Conservation (phyloP, 2,113 vertebrate species). For the Corythaeola cristata region DNA sequence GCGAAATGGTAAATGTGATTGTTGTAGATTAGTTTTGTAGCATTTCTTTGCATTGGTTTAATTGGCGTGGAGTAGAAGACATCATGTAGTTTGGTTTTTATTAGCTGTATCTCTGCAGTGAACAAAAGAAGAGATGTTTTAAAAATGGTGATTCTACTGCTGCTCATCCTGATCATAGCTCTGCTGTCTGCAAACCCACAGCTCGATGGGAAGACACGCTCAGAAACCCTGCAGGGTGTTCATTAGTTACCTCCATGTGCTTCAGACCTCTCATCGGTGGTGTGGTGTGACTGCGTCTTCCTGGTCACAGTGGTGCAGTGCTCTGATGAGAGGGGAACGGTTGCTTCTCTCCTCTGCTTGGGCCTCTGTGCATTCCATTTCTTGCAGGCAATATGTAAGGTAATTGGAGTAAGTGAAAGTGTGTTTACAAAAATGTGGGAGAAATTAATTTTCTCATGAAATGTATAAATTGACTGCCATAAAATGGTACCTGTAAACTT, state of each 20-base stretch:
- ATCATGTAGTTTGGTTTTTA: neutral
- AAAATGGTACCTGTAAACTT: neutral
- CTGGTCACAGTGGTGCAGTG: accelerated
- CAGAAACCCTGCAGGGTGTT: neutral
- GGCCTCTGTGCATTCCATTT: neutral
- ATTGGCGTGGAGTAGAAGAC: neutral
- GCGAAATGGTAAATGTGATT: neutral
- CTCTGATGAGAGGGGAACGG: neutral
- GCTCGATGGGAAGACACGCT: neutral
- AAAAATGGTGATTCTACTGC: neutral
- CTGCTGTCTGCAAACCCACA: neutral
- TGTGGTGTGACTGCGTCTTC: neutral
- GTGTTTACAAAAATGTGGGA: neutral
- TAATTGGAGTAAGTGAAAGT: neutral
- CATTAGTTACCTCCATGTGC: neutral
- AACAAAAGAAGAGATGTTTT: neutral
- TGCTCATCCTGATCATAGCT: neutral
- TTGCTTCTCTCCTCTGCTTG: neutral
- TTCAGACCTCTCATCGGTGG: neutral
- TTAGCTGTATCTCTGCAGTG: neutral
- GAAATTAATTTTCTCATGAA: neutral
- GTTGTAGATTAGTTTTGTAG: neutral
- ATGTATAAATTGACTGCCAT: neutral
- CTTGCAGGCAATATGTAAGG: neutral
- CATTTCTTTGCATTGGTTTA: neutral